Evolutionary conservation across 2,888 invertebrate genomes (phyloP).

Genomic region (Biston stratarius): DNA sequence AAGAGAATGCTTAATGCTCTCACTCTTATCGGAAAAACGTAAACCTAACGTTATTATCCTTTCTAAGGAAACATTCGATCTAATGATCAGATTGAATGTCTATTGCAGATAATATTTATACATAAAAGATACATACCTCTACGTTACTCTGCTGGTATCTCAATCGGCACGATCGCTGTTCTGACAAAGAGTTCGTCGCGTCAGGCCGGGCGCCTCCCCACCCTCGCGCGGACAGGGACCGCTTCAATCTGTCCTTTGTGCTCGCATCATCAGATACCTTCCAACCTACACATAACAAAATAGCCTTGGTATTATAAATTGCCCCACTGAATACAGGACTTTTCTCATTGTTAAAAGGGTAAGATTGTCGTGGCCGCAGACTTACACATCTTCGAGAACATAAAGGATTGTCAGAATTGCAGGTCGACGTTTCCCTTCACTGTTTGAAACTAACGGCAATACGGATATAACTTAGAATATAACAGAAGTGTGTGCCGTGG

Average conservation of each 20-base stretch:
- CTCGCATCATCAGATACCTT: conserved; percentile 92
- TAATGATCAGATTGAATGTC: conserved; percentile 6
- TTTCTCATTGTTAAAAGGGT: no score
- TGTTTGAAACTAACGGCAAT: no score
- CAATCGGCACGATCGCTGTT: conserved; percentile 90
- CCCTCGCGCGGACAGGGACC: conserved; percentile 86
- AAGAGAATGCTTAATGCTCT: neutral
- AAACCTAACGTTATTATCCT: neutral
- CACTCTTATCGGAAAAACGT: neutral
- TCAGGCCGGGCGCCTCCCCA: conserved; percentile 87
- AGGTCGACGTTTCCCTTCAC: no score
- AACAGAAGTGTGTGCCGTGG: no score
- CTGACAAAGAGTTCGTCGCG: conserved; percentile 88
- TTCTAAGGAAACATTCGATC: conserved; percentile 4
- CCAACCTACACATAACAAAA: conserved; percentile 88
- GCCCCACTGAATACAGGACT: no score
- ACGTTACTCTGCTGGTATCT: conserved; percentile 97
- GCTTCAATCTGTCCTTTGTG: conserved; percentile 86
- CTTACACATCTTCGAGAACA: no score
- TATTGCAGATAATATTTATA: conserved; percentile 15
- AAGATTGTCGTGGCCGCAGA: no score
- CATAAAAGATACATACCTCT: conserved; percentile 84
- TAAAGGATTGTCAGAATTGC: no score
- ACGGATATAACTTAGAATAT: no score
- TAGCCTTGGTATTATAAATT: no score